phyloP scores from a whole-genome alignment of 2,113 vertebrate genomes.

The Emydocephalus ijimae region DNA sequence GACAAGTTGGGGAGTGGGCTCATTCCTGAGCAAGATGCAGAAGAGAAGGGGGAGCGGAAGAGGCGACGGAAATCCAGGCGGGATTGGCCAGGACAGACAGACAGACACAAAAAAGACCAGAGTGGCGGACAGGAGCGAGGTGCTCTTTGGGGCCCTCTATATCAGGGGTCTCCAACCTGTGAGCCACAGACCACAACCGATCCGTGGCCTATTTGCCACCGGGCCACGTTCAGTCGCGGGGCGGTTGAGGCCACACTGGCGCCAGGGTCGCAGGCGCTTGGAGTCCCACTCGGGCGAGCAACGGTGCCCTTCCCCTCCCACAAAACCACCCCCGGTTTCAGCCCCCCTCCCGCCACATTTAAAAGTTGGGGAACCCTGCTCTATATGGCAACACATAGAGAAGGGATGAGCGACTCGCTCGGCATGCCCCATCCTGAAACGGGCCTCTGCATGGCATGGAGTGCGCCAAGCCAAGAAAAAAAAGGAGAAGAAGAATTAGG shows the following conservation, averaged over 20 bases:
- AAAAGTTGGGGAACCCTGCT: not conserved
- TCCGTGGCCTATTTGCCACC: too few relatives aligned
- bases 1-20: slow-evolving; percentile 20
- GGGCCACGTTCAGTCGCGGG: too few relatives aligned
- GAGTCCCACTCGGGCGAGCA: not conserved
- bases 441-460: slow-evolving; percentile 33
- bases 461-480: slow-evolving; percentile 46
- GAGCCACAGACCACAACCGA: too few relatives aligned
- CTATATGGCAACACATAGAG: slow-evolving; percentile 72
- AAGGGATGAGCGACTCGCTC: not conserved
- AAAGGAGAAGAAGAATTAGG: not conserved
- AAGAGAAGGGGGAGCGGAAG: slow-evolving; percentile 53
- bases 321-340: too few relatives aligned
- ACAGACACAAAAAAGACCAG: slow-evolving; percentile 29
- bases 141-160: slow-evolving; percentile 45
- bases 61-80: slow-evolving; percentile 11
- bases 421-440: slow-evolving; percentile 59
- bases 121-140: slow-evolving; percentile 26
- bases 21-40: slow-evolving; percentile 35
- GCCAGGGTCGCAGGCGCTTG: slow-evolving; percentile 54
- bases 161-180: too few relatives aligned
- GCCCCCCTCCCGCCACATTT: too few relatives aligned
- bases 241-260: not conserved
- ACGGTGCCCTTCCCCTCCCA: too few relatives aligned
- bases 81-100: not conserved